Conservation (phyloP, 2,113 vertebrate genomes). For the Equus quagga region DNA sequence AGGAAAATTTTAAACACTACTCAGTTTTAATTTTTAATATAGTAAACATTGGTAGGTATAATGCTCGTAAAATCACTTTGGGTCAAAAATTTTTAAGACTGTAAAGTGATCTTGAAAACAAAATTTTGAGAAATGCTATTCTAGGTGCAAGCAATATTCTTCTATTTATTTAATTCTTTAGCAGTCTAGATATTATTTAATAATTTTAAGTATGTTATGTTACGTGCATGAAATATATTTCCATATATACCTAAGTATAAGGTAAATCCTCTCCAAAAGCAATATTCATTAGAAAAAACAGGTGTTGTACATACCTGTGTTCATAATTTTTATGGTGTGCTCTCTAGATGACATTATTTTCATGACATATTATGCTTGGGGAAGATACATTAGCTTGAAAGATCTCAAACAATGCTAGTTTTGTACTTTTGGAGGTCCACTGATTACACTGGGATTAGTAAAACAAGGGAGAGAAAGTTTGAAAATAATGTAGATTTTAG, state of each 20-base stretch:
- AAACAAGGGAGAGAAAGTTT: background rate
- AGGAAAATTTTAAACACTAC: background rate
- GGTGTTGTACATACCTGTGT: background rate
- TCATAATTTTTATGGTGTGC: background rate
- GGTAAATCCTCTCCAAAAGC: background rate
- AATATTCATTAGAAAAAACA: background rate
- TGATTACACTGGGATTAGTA: background rate
- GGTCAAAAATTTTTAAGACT: background rate
- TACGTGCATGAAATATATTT: background rate
- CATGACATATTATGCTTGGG: background rate
- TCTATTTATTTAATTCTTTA: background rate
- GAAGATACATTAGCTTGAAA: background rate
- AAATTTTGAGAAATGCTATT: background rate
- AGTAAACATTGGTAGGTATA: background rate
- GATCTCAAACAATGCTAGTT: background rate
- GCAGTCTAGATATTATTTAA: background rate
- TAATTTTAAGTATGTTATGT: background rate
- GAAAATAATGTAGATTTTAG: background rate
- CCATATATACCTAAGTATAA: background rate
- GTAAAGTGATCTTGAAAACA: background rate
- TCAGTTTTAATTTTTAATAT: constrained; percentile 2
- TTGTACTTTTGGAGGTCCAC: background rate
- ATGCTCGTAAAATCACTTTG: background rate
- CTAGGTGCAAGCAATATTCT: background rate
- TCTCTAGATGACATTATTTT: background rate